Evolutionary conservation across 1,140 invertebrate genomes (phyloP).

Genomic region (Melitaea cinxia): DNA sequence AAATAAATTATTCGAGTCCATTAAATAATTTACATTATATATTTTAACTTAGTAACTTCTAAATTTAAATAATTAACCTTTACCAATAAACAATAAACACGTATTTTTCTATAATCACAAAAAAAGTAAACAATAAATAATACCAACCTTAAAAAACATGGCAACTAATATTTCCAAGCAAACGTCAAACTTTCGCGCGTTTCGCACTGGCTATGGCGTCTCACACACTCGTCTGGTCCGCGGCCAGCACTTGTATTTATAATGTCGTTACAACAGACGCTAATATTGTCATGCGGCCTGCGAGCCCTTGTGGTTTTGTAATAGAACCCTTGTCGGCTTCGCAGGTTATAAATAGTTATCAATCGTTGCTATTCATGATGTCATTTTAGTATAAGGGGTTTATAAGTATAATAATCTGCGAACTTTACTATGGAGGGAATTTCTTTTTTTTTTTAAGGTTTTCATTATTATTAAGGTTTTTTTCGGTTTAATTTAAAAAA

Average conservation of each 20-base stretch:
- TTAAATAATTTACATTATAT: too few relatives aligned
- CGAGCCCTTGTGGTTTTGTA: constrained; percentile 72
- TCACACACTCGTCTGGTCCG: constrained; percentile 55
- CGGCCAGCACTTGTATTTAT: constrained; percentile 67
- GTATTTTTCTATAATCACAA: background rate
- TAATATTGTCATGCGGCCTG: constrained; percentile 70
- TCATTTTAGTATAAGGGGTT: background rate
- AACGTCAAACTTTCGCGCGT: constrained; percentile 72
- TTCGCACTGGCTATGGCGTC: constrained; percentile 56
- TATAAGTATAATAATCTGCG: background rate
- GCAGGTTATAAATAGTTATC: constrained; percentile 32
- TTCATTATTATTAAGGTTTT: too few relatives aligned
- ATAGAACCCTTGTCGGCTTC: constrained; percentile 50
- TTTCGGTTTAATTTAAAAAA: too few relatives aligned
- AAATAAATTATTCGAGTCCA: too few relatives aligned
- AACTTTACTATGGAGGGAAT: too few relatives aligned
- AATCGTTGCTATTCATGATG: background rate
- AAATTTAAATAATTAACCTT: too few relatives aligned
- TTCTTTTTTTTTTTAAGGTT: too few relatives aligned
- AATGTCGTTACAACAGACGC: constrained; percentile 69
- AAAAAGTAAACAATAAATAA: constrained; percentile 35
- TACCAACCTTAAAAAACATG: constrained; percentile 76
- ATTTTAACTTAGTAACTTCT: too few relatives aligned
- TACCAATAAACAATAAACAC: too few relatives aligned
- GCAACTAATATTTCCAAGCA: constrained; percentile 46